These are phyloP conservation scores for Megaceryle alcyon DNA, from an alignment of 2,797 vertebrate genomes.

Conservation along the genomic window DNA sequence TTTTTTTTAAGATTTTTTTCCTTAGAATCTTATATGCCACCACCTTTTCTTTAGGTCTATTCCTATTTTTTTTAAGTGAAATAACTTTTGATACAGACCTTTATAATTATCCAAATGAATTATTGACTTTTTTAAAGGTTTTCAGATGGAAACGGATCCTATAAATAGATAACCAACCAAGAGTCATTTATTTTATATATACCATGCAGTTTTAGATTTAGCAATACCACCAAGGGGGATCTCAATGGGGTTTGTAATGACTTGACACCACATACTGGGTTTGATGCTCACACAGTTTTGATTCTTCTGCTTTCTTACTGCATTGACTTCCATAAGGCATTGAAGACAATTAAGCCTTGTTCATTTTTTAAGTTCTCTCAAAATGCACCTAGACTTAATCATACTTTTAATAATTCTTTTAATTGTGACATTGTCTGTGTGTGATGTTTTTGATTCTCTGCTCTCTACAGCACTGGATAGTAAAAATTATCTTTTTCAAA, in stretches of 20 bases:
- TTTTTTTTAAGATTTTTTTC: not conserved
- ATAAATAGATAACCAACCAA: slow-evolving; percentile 41
- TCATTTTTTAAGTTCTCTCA: slow-evolving; percentile 7
- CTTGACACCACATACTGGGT: not conserved
- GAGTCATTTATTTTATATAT: slow-evolving; percentile 66
- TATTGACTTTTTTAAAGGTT: not conserved
- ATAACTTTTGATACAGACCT: not conserved
- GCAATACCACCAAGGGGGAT: slow-evolving; percentile 36
- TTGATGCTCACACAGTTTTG: slow-evolving; percentile 45
- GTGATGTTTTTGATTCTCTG: not conserved
- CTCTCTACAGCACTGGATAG: not conserved
- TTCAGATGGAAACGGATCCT: slow-evolving; percentile 29
- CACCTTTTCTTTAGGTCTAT: not conserved
- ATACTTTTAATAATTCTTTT: not conserved
- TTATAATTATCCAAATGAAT: not conserved
- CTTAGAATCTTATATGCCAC: not conserved
- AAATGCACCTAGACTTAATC: not conserved
- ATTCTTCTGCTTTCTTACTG: slow-evolving; percentile 41
- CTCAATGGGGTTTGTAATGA: slow-evolving; percentile 63
- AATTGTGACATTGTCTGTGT: not conserved
- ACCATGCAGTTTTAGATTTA: slow-evolving; percentile 40
- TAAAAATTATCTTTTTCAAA: not conserved
- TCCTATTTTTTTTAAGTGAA: not conserved
- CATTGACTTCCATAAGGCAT: slow-evolving; percentile 40
- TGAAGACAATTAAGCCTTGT: not conserved